These are phyloP conservation scores for Sepioteuthis lessoniana DNA, from an alignment of 2,888 invertebrate species.

Conservation along the genomic window DNA sequence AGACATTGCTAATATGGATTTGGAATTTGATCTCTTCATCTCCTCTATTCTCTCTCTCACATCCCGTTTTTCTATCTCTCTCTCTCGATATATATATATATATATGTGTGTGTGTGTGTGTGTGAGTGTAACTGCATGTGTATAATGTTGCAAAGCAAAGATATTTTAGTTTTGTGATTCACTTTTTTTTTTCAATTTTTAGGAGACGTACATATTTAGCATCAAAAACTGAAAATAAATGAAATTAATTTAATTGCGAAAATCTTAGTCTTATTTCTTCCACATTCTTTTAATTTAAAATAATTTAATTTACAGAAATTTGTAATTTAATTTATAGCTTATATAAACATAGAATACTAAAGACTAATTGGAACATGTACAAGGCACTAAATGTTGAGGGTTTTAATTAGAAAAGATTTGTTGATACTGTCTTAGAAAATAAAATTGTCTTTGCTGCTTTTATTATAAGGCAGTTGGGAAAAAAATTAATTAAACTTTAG, in stretches of 20 bases:
- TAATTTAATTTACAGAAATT: not conserved
- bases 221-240: not conserved
- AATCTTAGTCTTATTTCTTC: not conserved
- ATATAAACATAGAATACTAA: not conserved
- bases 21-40: too few relatives aligned
- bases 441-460: not conserved
- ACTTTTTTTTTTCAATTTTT: too few relatives aligned
- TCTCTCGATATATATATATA: too few relatives aligned
- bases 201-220: not conserved
- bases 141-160: too few relatives aligned
- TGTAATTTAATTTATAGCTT: not conserved
- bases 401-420: not conserved
- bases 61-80: too few relatives aligned
- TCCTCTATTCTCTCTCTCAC: too few relatives aligned
- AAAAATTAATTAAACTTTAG: not conserved
- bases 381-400: not conserved
- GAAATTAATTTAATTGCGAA: not conserved
- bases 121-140: too few relatives aligned
- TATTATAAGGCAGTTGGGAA: not conserved
- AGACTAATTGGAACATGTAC: not conserved
- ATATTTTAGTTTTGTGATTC: too few relatives aligned
- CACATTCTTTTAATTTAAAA: not conserved
- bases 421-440: not conserved
- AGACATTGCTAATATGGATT: too few relatives aligned
- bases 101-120: too few relatives aligned